Base-by-base conservation (phyloP, 2,888 invertebrate genomes). In the Polietes domitor region DNA sequence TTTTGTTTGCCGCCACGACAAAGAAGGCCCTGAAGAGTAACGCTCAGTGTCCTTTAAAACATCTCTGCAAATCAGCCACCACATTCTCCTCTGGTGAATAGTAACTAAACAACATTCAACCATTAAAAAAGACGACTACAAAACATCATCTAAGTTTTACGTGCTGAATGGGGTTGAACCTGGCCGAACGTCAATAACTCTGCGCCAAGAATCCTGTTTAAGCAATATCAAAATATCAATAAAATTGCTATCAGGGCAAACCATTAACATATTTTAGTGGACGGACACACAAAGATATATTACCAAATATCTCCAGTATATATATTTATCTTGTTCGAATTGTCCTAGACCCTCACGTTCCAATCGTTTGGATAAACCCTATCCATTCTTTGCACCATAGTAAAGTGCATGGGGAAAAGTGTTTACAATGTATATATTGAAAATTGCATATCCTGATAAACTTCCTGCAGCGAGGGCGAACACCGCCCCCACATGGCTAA, bases 361-460 rank as follows among this genome's bases (percentile, higher is more conserved):
- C n/a, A n/a, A n/a, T n/a, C n/a, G n/a, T n/a, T n/a, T n/a, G n/a
- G n/a, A n/a, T n/a, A n/a, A n/a, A n/a, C n/a, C n/a, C n/a, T n/a
- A n/a, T n/a, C n/a, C n/a, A 47, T 12, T 12, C 7, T 26, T 58
- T 58, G 7, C 58, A 24, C 5, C 2, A 72, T 9, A n/a, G 1
- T n/a, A n/a, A n/a, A n/a, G n/a, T n/a, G n/a, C n/a, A 12, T 15
- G 10, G 58, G 58, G 10, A 24, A 43, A 53, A 55, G n/a, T n/a
- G 26, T 12, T 43, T 32, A 6, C 72, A 70, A 71, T 74, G 53
- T 32, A 53, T 63, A 53, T 63, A 26, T 43, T 74, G 53, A 43
- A 63, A 74, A 74, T 71, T 65, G 12, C 43, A 80, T 70, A 80
- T 80, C 61, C 77, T 63, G 58, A 63, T 53, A 81, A 80, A 83